Base-by-base conservation (phyloP, 2,113 vertebrate genomes). In the Alethe diademata region DNA sequence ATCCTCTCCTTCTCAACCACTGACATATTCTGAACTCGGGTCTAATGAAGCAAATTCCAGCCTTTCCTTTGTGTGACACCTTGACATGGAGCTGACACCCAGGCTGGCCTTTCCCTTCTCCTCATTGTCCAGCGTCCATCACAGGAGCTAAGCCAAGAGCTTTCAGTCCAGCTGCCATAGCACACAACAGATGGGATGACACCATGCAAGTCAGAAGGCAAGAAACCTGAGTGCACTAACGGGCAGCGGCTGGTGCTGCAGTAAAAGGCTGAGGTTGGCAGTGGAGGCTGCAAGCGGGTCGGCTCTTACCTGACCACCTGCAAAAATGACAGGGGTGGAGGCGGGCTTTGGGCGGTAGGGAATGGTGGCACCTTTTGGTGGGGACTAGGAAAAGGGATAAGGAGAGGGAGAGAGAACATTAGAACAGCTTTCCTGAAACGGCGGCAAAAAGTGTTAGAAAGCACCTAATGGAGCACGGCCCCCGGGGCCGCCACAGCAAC, bases 211-310 rank as follows among this genome's bases (percentile, higher is more conserved):
- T 98, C 98, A 98, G 98, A 98, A 98, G 98, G 97, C 96, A 96
- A 98, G 99, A 99, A 99, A 99, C 99, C 99, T 99, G 99, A 99
- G 98, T 98, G 99, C 98, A 99, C 99, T 99, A 99, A 99, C 99
- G 98, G 99, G 99, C 99, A 99, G 99, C 99, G 99, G 99, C 99
- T 99, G 99, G 98, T 99, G 98, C 98, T 99, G 98, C 98, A 99
- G 98, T 98, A 98, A 99, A 98, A 98, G 98, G 98, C 98, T 98
- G 96, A 98, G 98, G 99, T 99, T 99, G 98, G 98, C 98, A 98
- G 98, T 97, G 97, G 98, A 98, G 98, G 98, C 99, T 98, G 99
- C 99, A 98, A 98, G 98, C 95, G 98, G 98, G 97, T 99, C 98
- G 98, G 98, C 98, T 98, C 99, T 99, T 99, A 99, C 99, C 99